Evolutionary conservation across 2,797 vertebrate genomes (phyloP), one percentile per base, ranked within the genome.

Genomic region (Gallinago nigripennis): DNA sequence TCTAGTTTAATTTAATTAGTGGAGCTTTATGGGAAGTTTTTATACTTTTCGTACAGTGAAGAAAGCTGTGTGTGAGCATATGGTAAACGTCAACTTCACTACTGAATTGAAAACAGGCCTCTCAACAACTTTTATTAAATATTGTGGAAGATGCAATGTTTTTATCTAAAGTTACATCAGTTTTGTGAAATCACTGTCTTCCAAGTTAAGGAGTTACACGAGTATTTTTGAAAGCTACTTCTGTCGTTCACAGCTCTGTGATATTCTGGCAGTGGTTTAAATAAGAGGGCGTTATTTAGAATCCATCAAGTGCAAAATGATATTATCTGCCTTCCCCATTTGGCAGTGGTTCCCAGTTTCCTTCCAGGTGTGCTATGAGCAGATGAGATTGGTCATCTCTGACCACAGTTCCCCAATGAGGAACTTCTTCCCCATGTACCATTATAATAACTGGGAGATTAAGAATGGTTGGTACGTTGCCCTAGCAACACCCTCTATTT

Each of bases 1-100:
- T 87, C 63, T 75, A 30, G 84, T 92, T 86, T 64, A 57, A 90
- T 93, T 90, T 70, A 64, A 77, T 85, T 76, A 90, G 24, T 41
- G 35, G 12, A 70, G 25, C 30, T 88, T 87, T 82, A 56, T 77
- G 68, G 37, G 39, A 91, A 54, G 27, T 18, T 77, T 80, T 85
- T 68, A n/a, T 45, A 20, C 20, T 27, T 8, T 50, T 79, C 31
- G 50, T 82, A 83, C 61, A 80, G 65, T 51, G 80, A 85, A 56
- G 81, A 81, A 80, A 82, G 58, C 50, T 31, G 18, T 41, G 6
- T 48, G 18, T 89, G 61, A 79, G 37, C 88, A 70, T 76, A 78
- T 25, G 71, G 79, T 75, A 87, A 65, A 73, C 70, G 66, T 66
- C 92, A 89, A 39, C 82, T 86, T 86, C 45, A 65, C 33, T 68